phyloP scores from a whole-genome alignment of 2,797 vertebrate genomes.

The Dipus sagitta region DNA sequence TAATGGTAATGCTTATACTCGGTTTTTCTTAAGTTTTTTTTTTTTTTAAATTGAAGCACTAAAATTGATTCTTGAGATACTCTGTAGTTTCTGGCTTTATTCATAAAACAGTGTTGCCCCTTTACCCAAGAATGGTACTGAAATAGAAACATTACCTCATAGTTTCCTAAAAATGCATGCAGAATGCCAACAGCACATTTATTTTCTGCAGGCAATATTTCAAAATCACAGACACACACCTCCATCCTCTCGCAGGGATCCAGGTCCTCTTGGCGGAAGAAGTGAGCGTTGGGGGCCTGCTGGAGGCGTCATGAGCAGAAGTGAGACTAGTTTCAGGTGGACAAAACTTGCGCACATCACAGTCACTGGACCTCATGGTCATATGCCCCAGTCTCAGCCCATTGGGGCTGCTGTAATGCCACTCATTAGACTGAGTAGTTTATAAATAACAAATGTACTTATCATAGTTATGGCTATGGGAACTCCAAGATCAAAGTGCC shows the following conservation, averaged over 20 bases:
- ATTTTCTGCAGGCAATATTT: background rate
- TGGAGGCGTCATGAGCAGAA: background rate
- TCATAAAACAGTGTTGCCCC: background rate
- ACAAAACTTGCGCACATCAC: background rate
- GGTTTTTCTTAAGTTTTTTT: background rate
- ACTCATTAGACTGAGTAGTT: background rate
- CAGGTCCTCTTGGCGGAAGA: background rate
- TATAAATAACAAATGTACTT: background rate
- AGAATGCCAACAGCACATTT: background rate
- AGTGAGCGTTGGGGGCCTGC: background rate
- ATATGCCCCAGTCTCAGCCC: background rate
- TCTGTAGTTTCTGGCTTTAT: background rate
- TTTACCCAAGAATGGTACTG: background rate
- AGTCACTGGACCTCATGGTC: background rate
- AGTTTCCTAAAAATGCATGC: background rate
- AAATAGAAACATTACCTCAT: background rate
- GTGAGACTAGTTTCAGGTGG: background rate
- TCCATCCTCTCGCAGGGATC: background rate
- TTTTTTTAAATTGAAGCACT: background rate
- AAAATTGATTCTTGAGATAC: background rate
- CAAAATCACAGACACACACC: background rate
- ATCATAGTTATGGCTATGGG: background rate
- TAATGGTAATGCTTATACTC: background rate
- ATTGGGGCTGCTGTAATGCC: background rate
- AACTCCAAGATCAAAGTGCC: background rate